Evolutionary conservation across 2,113 vertebrate genomes (phyloP).

Genomic region (Micronycteris hirsuta): DNA sequence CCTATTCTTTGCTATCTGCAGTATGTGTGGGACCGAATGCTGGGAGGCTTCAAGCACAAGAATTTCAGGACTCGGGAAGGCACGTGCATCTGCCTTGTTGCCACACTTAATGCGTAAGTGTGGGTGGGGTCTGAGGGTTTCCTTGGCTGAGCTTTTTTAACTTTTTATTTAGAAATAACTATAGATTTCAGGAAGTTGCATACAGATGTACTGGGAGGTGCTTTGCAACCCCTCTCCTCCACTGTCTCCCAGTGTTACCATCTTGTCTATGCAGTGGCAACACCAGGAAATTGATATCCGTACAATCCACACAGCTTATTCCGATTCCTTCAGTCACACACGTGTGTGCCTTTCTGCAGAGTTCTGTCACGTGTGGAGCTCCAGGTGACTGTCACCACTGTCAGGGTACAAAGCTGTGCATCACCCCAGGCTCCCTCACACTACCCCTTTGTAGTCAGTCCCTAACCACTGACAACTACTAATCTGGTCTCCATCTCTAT

Average conservation of each 20-base stretch:
- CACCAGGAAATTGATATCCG: neutral
- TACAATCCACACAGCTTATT: neutral
- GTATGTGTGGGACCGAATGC: slow-evolving; percentile 97
- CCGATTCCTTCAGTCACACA: neutral
- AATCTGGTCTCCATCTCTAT: neutral
- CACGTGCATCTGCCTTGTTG: slow-evolving; percentile 96
- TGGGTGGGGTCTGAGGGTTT: neutral
- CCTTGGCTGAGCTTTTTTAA: neutral
- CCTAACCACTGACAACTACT: neutral
- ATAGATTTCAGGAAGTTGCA: neutral
- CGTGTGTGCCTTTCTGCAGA: neutral
- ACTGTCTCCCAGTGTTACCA: accelerated
- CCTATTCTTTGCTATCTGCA: slow-evolving; percentile 71
- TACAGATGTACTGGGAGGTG: neutral
- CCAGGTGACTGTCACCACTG: too few relatives aligned
- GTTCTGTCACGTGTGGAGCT: neutral
- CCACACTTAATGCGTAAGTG: slow-evolving; percentile 94
- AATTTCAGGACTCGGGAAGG: slow-evolving; percentile 98
- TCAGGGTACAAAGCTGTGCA: neutral
- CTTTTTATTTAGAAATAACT: neutral
- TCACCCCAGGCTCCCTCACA: too few relatives aligned
- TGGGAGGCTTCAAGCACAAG: slow-evolving; percentile 99
- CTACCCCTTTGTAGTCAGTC: neutral
- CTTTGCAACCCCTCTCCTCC: accelerated
- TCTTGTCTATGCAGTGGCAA: neutral